phyloP scores from a whole-genome alignment of 2,113 vertebrate species.

The Hiodon alosoides region DNA sequence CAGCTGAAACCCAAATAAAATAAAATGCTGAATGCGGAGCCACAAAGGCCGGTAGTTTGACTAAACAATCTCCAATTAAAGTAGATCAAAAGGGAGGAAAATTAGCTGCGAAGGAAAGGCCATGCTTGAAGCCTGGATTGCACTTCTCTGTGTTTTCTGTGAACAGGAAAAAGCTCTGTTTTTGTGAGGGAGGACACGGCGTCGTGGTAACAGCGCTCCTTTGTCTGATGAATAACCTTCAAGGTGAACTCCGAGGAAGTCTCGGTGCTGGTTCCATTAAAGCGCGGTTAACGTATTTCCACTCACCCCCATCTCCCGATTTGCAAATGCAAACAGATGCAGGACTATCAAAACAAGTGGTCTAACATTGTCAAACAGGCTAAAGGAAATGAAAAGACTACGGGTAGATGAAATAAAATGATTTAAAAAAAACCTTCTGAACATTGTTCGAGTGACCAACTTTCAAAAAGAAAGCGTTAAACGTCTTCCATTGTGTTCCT shows the following conservation, averaged over 20 bases:
- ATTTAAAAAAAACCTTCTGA: not conserved
- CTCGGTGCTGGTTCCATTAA: not conserved
- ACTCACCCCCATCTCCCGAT: not conserved
- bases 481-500: not conserved
- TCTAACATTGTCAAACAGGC: constrained; percentile 6
- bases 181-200: not conserved
- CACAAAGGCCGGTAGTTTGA: not conserved
- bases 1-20: not conserved
- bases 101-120: not conserved
- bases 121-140: not conserved
- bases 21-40: not conserved
- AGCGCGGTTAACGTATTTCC: not conserved
- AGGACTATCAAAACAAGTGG: not conserved
- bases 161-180: not conserved
- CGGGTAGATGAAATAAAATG: not conserved
- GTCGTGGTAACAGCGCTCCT: too few species aligned
- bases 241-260: not conserved
- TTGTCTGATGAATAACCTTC: too few species aligned
- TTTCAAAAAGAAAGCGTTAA: constrained; percentile 15
- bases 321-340: not conserved
- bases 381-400: not conserved
- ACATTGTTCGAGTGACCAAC: constrained; percentile 15
- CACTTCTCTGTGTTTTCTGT: not conserved
- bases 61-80: constrained; percentile 3
- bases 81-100: not conserved